Evolutionary conservation across 1,140 invertebrate species (phyloP).

Genomic region (Pristionchus pacificus): DNA sequence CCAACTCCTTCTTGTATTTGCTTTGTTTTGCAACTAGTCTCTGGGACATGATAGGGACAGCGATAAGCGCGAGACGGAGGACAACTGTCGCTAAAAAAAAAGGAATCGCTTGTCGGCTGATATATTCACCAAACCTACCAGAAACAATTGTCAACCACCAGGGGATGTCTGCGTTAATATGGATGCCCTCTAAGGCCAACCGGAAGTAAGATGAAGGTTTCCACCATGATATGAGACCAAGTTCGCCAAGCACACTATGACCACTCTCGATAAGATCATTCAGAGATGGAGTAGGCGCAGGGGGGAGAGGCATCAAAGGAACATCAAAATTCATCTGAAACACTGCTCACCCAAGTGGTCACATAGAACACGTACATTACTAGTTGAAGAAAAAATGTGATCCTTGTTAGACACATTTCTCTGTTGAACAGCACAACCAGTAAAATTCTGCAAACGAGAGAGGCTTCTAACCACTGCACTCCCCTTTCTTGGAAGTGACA

Average conservation of each 20-base stretch:
- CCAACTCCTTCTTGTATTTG: conserved; percentile 40
- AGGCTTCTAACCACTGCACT: too few species aligned
- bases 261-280: conserved; percentile 28
- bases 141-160: conserved; percentile 34
- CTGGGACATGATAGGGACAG: conserved; percentile 49
- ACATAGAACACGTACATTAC: neutral
- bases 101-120: neutral
- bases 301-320: conserved; percentile 17
- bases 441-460: too few species aligned
- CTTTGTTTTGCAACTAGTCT: conserved; percentile 43
- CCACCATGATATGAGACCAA: conserved; percentile 30
- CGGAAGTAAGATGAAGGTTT: conserved; percentile 37
- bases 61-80: conserved; percentile 43
- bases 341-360: neutral
- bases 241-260: conserved; percentile 29
- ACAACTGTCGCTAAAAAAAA: conserved; percentile 44
- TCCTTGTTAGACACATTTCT: too few species aligned
- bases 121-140: conserved; percentile 3
- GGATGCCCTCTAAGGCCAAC: conserved; percentile 34
- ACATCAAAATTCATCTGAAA: neutral
- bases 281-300: conserved; percentile 14
- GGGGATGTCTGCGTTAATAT: conserved; percentile 26
- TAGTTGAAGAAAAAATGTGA: too few species aligned
- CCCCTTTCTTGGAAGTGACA: too few species aligned
- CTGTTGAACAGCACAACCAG: too few species aligned